Percentiles rank a stretch among this genome's conserved stretches.
Conservation (phyloP, 2,797 vertebrate genomes). For the Leptoclinus maculatus region DNA sequence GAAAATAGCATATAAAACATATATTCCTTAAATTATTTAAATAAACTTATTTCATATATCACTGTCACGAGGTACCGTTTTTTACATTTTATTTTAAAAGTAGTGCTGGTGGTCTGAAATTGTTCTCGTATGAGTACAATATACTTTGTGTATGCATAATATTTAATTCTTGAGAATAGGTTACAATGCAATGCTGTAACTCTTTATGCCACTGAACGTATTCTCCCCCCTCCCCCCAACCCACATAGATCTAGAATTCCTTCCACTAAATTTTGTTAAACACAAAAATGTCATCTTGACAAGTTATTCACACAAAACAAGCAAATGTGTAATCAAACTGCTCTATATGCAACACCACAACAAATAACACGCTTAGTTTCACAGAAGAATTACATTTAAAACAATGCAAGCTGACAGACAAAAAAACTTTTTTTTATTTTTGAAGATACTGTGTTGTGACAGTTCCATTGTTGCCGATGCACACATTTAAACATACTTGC, state of each 20-base stretch:
- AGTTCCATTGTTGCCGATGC: constrained; percentile 86
- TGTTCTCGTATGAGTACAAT: constrained; percentile 87
- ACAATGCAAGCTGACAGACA: constrained; percentile 89
- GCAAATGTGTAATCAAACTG: constrained; percentile 86
- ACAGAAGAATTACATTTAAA: constrained; percentile 89
- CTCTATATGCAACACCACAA: constrained; percentile 89
- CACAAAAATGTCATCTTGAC: constrained; percentile 84
- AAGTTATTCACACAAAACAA: constrained; percentile 87
- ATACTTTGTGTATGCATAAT: constrained; percentile 89
- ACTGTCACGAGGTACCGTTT: constrained; percentile 87
- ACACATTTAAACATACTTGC: constrained; percentile 88
- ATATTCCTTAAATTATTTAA: constrained; percentile 91
- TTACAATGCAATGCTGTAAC: constrained; percentile 89
- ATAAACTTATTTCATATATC: constrained; percentile 89
- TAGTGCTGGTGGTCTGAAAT: constrained; percentile 90
- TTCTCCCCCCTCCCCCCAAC: constrained; percentile 57
- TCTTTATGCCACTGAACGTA: constrained; percentile 82
- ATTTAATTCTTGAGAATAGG: constrained; percentile 87
- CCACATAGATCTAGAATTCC: constrained; percentile 82
- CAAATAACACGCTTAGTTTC: constrained; percentile 86
- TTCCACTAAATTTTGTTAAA: constrained; percentile 79
- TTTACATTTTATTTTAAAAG: constrained; percentile 87
- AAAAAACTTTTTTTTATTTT: constrained; percentile 84
- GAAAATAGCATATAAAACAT: constrained; percentile 92
- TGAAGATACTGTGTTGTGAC: constrained; percentile 86